Evolutionary conservation across 2,113 vertebrate species (phyloP).

Genomic region (Crotalus viridis): DNA sequence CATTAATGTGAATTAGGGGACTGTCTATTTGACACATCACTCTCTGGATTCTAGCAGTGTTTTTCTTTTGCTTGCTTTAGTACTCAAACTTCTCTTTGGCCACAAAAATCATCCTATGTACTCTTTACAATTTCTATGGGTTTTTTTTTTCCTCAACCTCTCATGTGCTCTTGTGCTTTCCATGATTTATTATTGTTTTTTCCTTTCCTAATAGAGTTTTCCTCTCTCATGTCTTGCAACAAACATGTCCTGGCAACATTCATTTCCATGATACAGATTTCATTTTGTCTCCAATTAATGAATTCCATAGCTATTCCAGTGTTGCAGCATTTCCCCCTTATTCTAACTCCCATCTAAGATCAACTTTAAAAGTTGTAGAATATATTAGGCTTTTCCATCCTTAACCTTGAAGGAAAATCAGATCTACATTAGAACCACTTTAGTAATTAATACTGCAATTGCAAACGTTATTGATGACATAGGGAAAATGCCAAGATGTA

Average conservation of each 20-base stretch:
- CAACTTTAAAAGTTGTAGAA: neutral
- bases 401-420: neutral
- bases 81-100: neutral
- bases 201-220: neutral
- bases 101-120: neutral
- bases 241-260: neutral
- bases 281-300: neutral
- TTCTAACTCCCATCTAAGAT: neutral
- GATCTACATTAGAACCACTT: constrained; percentile 11
- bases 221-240: neutral
- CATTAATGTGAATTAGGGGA: neutral
- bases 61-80: neutral
- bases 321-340: neutral
- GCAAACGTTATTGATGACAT: neutral
- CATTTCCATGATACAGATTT: neutral
- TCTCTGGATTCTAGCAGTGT: neutral
- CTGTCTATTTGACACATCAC: neutral
- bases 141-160: neutral
- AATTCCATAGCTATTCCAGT: neutral
- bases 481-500: neutral
- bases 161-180: neutral
- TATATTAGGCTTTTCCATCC: neutral
- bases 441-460: neutral
- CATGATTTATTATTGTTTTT: neutral
- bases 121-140: neutral